phyloP scores from a whole-genome alignment of 2,113 vertebrate species.

The Gavialis gangeticus region DNA sequence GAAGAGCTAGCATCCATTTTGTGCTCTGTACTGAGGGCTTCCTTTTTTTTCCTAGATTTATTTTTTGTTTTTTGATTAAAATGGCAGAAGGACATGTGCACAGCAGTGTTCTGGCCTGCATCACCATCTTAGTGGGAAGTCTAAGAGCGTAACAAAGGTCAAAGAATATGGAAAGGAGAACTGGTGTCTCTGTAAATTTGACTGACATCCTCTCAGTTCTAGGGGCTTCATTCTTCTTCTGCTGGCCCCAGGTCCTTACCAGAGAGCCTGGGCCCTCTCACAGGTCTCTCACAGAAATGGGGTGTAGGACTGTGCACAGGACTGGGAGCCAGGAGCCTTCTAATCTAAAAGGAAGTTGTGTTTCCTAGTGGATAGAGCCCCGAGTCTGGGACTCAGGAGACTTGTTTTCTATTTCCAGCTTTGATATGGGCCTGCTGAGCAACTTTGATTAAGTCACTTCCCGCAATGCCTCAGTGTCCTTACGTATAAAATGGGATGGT shows the following conservation, averaged over 20 bases:
- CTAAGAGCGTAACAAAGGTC: constrained; percentile 36
- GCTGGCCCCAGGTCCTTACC: background rate
- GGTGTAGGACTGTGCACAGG: background rate
- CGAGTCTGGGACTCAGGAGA: no score
- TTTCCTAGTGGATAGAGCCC: no score
- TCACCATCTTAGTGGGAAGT: background rate
- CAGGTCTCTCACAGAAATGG: background rate
- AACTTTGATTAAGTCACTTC: fast-evolving
- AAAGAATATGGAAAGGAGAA: constrained; percentile 37
- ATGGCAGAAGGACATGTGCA: constrained; percentile 32
- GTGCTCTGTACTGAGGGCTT: constrained; percentile 12
- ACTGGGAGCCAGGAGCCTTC: background rate
- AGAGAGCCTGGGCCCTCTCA: background rate
- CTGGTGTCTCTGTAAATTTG: constrained; percentile 51
- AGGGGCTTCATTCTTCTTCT: constrained; percentile 59
- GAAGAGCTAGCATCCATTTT: constrained; percentile 7
- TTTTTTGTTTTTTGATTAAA: constrained; percentile 26
- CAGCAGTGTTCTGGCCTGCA: constrained; percentile 6
- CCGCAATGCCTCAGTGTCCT: no score
- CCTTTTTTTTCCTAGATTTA: background rate
- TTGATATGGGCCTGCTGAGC: background rate
- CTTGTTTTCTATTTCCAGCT: background rate
- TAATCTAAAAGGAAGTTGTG: no score
- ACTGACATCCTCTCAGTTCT: constrained; percentile 52
- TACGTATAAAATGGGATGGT: no score